phyloP scores from a whole-genome alignment of 2,888 invertebrate genomes.

The Xanthia icteritia region DNA sequence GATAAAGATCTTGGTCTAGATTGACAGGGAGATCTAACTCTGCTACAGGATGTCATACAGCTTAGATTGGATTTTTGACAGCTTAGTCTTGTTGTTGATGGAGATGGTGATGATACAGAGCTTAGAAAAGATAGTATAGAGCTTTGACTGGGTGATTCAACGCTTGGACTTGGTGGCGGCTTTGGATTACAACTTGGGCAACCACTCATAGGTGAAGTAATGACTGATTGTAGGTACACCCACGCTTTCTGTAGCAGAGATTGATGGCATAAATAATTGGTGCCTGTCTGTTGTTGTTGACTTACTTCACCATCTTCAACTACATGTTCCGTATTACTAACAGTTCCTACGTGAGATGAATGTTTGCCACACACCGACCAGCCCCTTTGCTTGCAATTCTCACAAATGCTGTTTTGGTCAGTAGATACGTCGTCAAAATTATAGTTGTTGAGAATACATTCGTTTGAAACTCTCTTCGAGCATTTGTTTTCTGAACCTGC shows the following conservation, averaged over 20 bases:
- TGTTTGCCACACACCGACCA: constrained; percentile 12
- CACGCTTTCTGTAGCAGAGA: constrained; percentile 30
- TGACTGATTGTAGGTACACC: constrained; percentile 28
- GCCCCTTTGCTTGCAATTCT: constrained; percentile 20
- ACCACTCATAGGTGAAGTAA: constrained; percentile 6
- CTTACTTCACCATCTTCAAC: constrained; percentile 17
- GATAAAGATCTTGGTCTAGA: background rate
- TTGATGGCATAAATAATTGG: constrained; percentile 12
- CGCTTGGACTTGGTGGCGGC: background rate
- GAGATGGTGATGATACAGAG: background rate
- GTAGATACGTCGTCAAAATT: constrained; percentile 37
- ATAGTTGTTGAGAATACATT: constrained; percentile 38
- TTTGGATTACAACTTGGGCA: constrained; percentile 41
- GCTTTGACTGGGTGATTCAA: background rate
- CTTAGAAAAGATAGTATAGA: background rate
- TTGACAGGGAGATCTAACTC: constrained; percentile 1
- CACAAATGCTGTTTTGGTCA: constrained; percentile 26
- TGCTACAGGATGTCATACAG: background rate
- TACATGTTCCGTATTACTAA: constrained; percentile 2
- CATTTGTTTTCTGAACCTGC: constrained; percentile 19
- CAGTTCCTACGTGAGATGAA: constrained; percentile 6
- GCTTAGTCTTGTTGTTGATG: background rate
- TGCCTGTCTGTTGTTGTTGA: constrained; percentile 7
- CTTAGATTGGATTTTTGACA: constrained; percentile 1
- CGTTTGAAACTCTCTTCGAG: constrained; percentile 24